A percentile compares a stretch with the other conserved stretches of the same genome.
phyloP scores from a whole-genome alignment of 2,113 vertebrate species.

The Scophthalmus maximus region DNA sequence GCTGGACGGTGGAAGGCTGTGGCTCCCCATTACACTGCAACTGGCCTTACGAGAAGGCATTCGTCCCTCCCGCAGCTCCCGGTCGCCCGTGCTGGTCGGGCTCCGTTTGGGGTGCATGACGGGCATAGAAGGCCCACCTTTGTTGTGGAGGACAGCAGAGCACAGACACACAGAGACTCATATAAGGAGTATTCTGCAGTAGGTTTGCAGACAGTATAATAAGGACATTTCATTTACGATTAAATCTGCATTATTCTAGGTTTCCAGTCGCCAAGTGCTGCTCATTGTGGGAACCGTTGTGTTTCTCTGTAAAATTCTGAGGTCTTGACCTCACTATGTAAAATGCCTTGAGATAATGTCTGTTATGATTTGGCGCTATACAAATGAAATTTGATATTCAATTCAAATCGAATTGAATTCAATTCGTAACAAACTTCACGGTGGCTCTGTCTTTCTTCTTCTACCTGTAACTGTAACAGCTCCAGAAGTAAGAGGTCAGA shows the following conservation, averaged over 20 bases:
- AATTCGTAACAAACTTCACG: too few relatives aligned
- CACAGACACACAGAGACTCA: conserved; percentile 69
- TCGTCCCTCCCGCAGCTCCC: conserved; percentile 90
- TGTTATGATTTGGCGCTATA: too few relatives aligned
- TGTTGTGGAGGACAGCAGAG: conserved; percentile 75
- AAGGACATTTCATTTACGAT: background rate
- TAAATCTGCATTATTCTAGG: background rate
- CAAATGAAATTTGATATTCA: too few relatives aligned
- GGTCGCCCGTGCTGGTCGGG: conserved; percentile 89
- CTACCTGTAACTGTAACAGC: background rate
- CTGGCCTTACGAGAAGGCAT: conserved; percentile 89
- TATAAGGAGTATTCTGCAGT: conserved; percentile 72
- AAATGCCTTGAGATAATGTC: too few relatives aligned
- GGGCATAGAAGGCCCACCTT: conserved; percentile 90
- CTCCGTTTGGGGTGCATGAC: conserved; percentile 92
- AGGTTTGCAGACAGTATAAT: background rate
- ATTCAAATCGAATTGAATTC: too few relatives aligned
- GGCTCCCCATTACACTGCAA: conserved; percentile 86
- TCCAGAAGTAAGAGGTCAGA: conserved; percentile 22
- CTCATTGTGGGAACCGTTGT: too few relatives aligned
- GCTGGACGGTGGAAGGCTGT: conserved; percentile 91
- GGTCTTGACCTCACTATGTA: too few relatives aligned
- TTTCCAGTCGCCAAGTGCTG: too few relatives aligned
- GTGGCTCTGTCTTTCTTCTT: too few relatives aligned
- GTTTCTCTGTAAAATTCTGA: too few relatives aligned